Conservation (phyloP, 2,797 vertebrate species). For the Aeoliscus strigatus region DNA sequence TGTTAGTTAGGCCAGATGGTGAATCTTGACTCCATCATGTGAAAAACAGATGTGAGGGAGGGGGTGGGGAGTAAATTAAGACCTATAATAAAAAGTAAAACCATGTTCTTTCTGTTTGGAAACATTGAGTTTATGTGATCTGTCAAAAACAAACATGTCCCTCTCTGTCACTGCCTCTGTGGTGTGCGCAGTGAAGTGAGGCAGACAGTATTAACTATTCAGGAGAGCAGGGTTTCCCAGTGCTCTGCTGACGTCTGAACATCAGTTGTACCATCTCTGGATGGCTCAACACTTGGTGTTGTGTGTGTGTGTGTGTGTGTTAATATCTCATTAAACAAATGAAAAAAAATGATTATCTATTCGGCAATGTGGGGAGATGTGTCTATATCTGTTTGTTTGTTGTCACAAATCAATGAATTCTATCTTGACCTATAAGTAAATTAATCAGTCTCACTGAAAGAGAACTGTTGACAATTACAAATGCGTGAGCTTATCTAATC, state of each 20-base stretch:
- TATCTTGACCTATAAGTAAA: too few relatives aligned
- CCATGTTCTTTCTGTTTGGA: too few relatives aligned
- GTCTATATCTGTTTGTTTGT: conserved; percentile 4
- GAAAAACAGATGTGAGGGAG: conserved; percentile 22
- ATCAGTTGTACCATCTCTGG: conserved; percentile 53
- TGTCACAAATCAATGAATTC: too few relatives aligned
- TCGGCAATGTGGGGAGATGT: conserved; percentile 3
- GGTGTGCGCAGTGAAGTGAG: conserved; percentile 51
- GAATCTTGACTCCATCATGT: conserved; percentile 26
- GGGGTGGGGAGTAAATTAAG: too few relatives aligned
- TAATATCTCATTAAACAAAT: too few relatives aligned
- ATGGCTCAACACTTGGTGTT: conserved; percentile 31
- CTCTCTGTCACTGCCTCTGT: conserved; percentile 1
- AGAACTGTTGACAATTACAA: too few relatives aligned
- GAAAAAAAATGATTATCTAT: too few relatives aligned
- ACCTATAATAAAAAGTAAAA: too few relatives aligned
- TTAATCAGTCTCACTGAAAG: too few relatives aligned
- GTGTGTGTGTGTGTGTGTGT: conserved; percentile 17
- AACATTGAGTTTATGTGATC: too few relatives aligned
- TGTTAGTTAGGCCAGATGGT: conserved; percentile 35
- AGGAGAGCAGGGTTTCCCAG: conserved; percentile 58
- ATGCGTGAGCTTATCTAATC: too few relatives aligned
- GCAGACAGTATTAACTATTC: conserved; percentile 67
- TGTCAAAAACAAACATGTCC: not conserved
- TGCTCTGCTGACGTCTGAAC: conserved; percentile 59